Percentiles rank a stretch among this genome's conserved stretches.
Evolutionary conservation across 2,797 vertebrate genomes (phyloP).

Genomic region (Sebastes cheni): DNA sequence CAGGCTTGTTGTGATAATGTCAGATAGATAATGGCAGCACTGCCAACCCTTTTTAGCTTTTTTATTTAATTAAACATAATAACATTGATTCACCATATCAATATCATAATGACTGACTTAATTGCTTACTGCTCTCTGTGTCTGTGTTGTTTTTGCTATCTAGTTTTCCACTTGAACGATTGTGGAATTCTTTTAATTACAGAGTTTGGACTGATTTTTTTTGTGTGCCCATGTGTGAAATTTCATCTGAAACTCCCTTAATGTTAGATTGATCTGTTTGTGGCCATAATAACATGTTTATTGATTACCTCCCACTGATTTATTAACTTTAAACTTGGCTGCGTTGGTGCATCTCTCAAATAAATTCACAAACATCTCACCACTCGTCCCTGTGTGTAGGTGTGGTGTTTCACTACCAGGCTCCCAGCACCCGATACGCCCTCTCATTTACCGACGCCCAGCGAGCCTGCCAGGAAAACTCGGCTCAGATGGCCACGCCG

Average conservation of each 20-base stretch:
- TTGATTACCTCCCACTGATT: slow-evolving; percentile 10
- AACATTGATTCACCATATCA: slow-evolving; percentile 49
- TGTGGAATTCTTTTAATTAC: slow-evolving; percentile 63
- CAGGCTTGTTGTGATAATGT: slow-evolving; percentile 27
- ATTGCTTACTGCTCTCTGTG: slow-evolving; percentile 31
- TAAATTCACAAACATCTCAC: neutral
- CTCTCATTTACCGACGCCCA: slow-evolving; percentile 87
- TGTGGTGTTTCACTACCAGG: slow-evolving; percentile 92
- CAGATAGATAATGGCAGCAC: slow-evolving; percentile 19
- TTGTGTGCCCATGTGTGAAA: slow-evolving; percentile 31
- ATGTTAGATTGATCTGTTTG: slow-evolving; percentile 31
- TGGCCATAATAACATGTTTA: neutral
- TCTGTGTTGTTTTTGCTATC: slow-evolving; percentile 40
- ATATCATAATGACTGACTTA: slow-evolving; percentile 47
- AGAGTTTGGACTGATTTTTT: slow-evolving; percentile 42
- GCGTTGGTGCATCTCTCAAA: neutral
- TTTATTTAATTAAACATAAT: slow-evolving; percentile 59
- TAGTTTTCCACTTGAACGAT: slow-evolving; percentile 58
- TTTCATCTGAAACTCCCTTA: neutral
- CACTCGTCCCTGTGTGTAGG: slow-evolving; percentile 74
- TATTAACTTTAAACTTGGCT: neutral
- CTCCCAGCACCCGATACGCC: slow-evolving; percentile 82
- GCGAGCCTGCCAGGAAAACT: slow-evolving; percentile 87
- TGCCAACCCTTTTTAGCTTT: slow-evolving; percentile 19
- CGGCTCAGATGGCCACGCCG: slow-evolving; percentile 86